Evolutionary conservation across 2,797 vertebrate species (phyloP), one percentile per base, ranked within the genome.

Genomic region (Siniperca undulata): DNA sequence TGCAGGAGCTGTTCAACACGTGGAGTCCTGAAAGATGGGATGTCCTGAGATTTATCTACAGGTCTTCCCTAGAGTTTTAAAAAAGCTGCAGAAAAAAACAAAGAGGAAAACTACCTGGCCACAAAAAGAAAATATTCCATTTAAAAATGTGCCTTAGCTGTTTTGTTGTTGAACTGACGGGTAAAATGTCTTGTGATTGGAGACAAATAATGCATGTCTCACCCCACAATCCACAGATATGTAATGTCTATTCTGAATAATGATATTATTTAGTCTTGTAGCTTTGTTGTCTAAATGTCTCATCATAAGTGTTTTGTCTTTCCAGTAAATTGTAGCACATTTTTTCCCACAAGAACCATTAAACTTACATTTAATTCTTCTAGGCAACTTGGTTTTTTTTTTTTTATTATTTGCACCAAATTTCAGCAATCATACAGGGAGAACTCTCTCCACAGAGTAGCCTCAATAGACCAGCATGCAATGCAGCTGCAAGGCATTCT

Each of bases 1-100:
- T 96, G 70, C 93, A 95, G 89, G 82, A 92, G 68, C 86, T 96
- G 27, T 95, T 85, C 80, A 56, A 61, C 7, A 0, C 0, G 0
- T 96, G 93, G 95, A n/a, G 0, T 0, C 93, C 88, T 0, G 22
- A 0, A 0, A 8, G 0, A 0, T 1, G 0, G 0, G 1, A 8
- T 0, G 10, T 89, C 20, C 0, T 0, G 0, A 70, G 1, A 0
- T 80, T 72, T 14, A 86, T 19, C 38, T 73, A 42, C 70, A 38
- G 7, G 6, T 1, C 10, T 0, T 50, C 20, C 3, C 1, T 17
- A 2, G 0, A 1, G 1, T 68, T 60, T 48, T 70, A 59, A 62
- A 42, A 65, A 30, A 68, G 24, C 30, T 38, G 8, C 19, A 11
- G 2, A 11, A 5, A 22, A n/a, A 19, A 53, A 11, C 5, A 13